Percentiles rank a stretch among this genome's conserved stretches.
Conservation (phyloP, 2,888 invertebrate species). For the Glyphotaelius pellucidus region DNA sequence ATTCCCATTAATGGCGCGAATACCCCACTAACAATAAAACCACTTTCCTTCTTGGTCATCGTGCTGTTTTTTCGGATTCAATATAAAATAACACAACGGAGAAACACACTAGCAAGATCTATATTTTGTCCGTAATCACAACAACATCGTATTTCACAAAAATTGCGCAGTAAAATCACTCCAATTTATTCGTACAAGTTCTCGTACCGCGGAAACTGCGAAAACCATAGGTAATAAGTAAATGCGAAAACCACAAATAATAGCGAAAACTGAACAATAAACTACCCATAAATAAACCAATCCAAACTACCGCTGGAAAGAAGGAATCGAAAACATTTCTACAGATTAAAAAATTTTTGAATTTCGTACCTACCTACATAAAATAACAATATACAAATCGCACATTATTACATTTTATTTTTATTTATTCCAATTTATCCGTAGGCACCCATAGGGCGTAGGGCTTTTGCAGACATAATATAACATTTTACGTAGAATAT, state of each 20-base stretch:
- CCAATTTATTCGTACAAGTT: not conserved
- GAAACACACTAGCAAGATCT: not conserved
- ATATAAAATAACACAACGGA: not conserved
- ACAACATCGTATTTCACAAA: not conserved
- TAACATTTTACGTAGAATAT: no score
- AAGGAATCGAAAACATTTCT: not conserved
- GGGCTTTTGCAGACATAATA: no score
- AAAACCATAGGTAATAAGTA: not conserved
- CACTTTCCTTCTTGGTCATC: slow-evolving; percentile 68
- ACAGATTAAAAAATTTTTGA: not conserved
- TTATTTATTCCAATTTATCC: no score
- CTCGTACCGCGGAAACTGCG: not conserved
- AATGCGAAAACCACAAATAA: no score
- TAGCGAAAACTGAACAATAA: no score
- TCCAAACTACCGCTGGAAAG: not conserved
- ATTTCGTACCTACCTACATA: not conserved
- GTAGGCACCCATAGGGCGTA: no score
- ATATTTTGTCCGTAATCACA: not conserved
- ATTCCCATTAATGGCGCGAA: slow-evolving; percentile 83
- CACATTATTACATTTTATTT: not conserved
- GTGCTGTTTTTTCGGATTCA: not conserved
- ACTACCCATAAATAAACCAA: no score
- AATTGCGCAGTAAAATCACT: not conserved
- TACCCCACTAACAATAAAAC: slow-evolving; percentile 77
- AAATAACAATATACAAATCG: not conserved